Conservation (phyloP, 2,113 vertebrate species). For the Albula glossodonta region DNA sequence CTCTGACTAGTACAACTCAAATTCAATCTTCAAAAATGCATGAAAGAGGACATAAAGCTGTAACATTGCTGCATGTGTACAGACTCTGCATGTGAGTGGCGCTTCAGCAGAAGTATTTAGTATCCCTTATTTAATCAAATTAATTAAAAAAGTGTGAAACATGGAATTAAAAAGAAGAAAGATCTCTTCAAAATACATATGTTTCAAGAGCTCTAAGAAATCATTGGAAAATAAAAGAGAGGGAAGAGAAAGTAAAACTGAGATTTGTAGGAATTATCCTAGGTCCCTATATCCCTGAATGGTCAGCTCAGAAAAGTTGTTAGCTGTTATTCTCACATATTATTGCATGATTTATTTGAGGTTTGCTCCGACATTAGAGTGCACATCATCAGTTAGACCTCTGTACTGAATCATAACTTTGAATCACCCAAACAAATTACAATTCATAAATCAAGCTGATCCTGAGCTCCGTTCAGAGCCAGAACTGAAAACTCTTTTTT, state of each 20-base stretch:
- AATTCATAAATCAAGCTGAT: not conserved
- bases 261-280: not conserved
- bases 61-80: not conserved
- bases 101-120: too few relatives aligned
- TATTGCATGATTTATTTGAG: not conserved
- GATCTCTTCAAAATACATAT: too few relatives aligned
- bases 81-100: not conserved
- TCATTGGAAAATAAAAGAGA: not conserved
- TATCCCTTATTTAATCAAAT: too few relatives aligned
- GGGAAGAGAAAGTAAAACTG: not conserved
- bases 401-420: not conserved
- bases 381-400: not conserved
- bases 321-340: not conserved
- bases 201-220: too few relatives aligned
- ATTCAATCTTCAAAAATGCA: too few relatives aligned
- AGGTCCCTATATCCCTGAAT: not conserved
- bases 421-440: not conserved
- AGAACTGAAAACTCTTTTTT: not conserved
- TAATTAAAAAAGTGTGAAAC: too few relatives aligned
- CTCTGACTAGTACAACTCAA: too few relatives aligned
- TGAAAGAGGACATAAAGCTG: too few relatives aligned
- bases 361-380: not conserved
- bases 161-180: too few relatives aligned
- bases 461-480: not conserved
- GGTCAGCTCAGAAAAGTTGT: not conserved